Evolutionary conservation across 1,140 invertebrate species (phyloP).

Genomic region (Penaeus vannamei): DNA sequence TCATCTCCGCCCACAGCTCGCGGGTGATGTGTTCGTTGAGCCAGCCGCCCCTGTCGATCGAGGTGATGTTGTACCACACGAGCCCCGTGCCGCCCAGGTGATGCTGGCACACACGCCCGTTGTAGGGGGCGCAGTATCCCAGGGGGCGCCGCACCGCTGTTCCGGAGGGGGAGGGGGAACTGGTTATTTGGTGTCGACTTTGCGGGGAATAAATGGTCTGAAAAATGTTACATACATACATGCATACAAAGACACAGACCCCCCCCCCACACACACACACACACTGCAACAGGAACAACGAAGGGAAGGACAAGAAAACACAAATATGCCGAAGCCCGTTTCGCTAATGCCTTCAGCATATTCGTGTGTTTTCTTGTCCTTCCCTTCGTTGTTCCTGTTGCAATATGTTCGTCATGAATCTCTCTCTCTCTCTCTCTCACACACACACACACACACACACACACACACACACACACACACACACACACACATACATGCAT

Average conservation of each 20-base stretch:
- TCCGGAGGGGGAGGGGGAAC: neutral
- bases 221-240: too few species aligned
- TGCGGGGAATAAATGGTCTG: too few species aligned
- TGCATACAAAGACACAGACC: too few species aligned
- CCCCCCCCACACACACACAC: too few species aligned
- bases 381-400: too few species aligned
- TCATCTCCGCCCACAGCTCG: conserved; percentile 88
- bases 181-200: neutral
- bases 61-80: conserved; percentile 86
- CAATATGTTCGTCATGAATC: too few species aligned
- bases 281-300: too few species aligned
- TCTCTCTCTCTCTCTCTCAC: too few species aligned
- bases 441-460: neutral
- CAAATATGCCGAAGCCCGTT: too few species aligned
- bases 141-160: conserved; percentile 68
- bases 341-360: too few species aligned
- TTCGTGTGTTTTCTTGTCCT: too few species aligned
- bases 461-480: neutral
- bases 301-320: too few species aligned
- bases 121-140: conserved; percentile 89
- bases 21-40: conserved; percentile 88
- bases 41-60: conserved; percentile 68
- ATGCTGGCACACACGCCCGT: conserved; percentile 88
- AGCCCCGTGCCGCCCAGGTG: conserved; percentile 81
- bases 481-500: neutral